Conservation (phyloP, 1,140 invertebrate genomes). For the Aphidius gifuensis region DNA sequence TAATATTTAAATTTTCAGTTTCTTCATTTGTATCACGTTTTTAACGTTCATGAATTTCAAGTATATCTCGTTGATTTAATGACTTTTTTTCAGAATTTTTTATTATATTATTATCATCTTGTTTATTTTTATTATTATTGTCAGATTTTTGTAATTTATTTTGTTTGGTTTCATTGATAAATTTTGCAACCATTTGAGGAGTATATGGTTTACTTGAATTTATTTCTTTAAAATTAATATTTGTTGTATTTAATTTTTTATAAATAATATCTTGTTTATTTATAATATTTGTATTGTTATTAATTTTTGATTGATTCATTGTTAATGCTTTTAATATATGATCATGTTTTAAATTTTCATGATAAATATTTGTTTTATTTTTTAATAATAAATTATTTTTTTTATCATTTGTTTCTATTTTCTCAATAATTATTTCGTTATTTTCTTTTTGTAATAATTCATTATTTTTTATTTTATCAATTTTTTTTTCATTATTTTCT, state of each 20-base stretch:
- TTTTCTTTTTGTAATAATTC: background rate
- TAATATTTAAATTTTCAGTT: too few species aligned
- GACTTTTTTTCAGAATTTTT: constrained; percentile 26
- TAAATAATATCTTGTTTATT: constrained; percentile 19
- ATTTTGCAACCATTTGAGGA: too few species aligned
- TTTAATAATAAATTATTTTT: background rate
- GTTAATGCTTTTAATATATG: constrained; percentile 46
- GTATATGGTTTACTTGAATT: too few species aligned
- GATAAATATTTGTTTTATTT: constrained; percentile 2
- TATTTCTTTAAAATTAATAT: too few species aligned
- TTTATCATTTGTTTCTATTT: background rate
- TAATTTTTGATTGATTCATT: constrained; percentile 31
- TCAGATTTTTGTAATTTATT: background rate
- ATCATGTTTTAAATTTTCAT: constrained; percentile 26
- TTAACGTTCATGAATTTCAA: constrained; percentile 39
- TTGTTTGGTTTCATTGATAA: too few species aligned
- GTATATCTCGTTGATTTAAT: constrained; percentile 36
- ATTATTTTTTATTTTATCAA: constrained; percentile 10
- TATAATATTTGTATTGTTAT: constrained; percentile 3
- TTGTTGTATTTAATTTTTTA: constrained; percentile 4
- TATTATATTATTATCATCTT: constrained; percentile 1
- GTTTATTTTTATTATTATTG: constrained; percentile 14
- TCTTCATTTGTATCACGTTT: constrained; percentile 33
- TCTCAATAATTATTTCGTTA: background rate
- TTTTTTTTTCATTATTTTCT: constrained; percentile 18